These are phyloP conservation scores for Melieria omissa DNA, from an alignment of 2,888 invertebrate species.

Conservation along the genomic window DNA sequence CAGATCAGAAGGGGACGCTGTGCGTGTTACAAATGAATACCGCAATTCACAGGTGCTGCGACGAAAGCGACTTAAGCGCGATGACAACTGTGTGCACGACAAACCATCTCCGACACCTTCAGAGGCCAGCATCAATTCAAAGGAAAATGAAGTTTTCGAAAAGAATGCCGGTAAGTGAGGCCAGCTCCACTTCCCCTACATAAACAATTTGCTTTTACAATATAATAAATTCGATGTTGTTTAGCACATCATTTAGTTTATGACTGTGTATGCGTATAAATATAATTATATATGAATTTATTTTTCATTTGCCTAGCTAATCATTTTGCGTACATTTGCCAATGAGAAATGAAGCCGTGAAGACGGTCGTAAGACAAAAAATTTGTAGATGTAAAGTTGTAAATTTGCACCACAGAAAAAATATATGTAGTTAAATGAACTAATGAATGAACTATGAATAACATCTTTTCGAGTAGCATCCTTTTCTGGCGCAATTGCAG, in stretches of 20 bases:
- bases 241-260: neutral
- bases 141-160: conserved; percentile 59
- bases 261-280: neutral
- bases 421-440: too few relatives aligned
- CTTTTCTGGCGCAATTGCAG: too few relatives aligned
- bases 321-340: too few relatives aligned
- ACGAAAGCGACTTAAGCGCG: conserved; percentile 39
- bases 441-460: too few relatives aligned
- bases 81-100: conserved; percentile 36
- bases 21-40: neutral
- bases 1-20: neutral
- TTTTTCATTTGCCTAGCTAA: too few relatives aligned
- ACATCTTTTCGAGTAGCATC: too few relatives aligned
- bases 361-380: too few relatives aligned
- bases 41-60: conserved; percentile 29
- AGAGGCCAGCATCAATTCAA: conserved; percentile 62
- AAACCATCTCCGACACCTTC: conserved; percentile 63
- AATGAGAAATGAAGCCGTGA: too few relatives aligned
- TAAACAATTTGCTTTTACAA: neutral
- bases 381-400: too few relatives aligned
- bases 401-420: too few relatives aligned
- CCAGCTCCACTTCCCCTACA: neutral
- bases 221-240: too few relatives aligned
- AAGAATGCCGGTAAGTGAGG: conserved; percentile 47
- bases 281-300: too few relatives aligned